Percentiles rank a stretch among this genome's conserved stretches.
Evolutionary conservation across 2,113 vertebrate genomes (phyloP).

Genomic region (Benitochromis conjunctus): DNA sequence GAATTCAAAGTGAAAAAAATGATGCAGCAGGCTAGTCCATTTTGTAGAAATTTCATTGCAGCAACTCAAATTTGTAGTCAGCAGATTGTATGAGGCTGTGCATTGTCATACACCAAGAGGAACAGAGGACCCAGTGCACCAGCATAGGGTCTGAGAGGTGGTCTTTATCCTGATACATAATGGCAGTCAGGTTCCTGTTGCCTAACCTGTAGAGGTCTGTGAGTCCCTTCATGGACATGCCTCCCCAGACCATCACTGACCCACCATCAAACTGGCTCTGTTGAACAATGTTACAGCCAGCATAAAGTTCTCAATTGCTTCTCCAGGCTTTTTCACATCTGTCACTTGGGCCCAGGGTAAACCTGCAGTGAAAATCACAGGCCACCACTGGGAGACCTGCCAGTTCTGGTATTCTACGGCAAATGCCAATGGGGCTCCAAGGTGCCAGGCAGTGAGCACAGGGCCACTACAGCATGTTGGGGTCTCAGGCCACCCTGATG

Average conservation of each 20-base stretch:
- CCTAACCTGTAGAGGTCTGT: background rate
- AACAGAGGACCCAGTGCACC: background rate
- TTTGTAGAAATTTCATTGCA: background rate
- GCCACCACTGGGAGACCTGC: too few species aligned
- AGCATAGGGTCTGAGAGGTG: background rate
- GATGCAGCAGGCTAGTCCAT: background rate
- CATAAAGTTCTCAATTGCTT: background rate
- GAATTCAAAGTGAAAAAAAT: background rate
- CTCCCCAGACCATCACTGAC: background rate
- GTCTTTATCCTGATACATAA: background rate
- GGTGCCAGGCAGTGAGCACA: background rate
- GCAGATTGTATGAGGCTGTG: background rate
- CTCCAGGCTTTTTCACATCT: background rate
- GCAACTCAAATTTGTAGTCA: background rate
- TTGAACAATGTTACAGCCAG: background rate
- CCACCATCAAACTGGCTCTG: background rate
- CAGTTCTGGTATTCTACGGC: too few species aligned
- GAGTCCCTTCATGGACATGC: background rate
- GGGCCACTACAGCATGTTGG: background rate
- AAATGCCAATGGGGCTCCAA: background rate
- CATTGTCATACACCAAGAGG: background rate
- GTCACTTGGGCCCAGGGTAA: background rate
- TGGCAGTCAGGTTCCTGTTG: background rate
- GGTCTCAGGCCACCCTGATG: background rate
- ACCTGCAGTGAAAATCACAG: background rate